These are phyloP conservation scores for Rostratula benghalensis DNA, from an alignment of 2,113 vertebrate species.

Conservation along the genomic window DNA sequence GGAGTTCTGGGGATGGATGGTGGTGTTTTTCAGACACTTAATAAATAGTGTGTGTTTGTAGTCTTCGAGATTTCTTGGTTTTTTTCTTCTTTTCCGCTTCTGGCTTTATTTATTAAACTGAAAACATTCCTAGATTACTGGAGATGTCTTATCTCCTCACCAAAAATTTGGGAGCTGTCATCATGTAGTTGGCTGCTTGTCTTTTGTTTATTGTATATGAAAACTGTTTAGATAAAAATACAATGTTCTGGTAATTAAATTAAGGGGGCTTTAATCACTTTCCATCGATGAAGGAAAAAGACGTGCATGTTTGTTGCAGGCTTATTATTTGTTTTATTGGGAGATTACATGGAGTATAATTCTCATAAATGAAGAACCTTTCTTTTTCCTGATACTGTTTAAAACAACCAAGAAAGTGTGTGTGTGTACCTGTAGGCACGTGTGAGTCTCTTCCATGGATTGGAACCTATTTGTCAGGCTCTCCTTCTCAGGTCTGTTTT, in stretches of 20 bases:
- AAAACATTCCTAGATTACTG: neutral
- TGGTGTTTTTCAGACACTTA: neutral
- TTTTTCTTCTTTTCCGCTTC: neutral
- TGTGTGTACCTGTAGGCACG: neutral
- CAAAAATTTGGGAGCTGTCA: neutral
- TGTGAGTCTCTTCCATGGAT: neutral
- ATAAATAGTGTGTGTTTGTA: neutral
- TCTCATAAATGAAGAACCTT: constrained; percentile 29
- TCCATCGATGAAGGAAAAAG: neutral
- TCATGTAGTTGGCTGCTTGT: neutral
- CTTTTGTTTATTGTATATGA: neutral
- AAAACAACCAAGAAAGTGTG: neutral
- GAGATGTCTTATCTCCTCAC: neutral
- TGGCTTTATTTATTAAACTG: neutral
- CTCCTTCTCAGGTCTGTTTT: neutral
- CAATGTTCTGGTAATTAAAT: neutral
- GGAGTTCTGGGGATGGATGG: neutral
- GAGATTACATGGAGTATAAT: neutral
- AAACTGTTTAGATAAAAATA: neutral
- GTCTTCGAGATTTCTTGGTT: neutral
- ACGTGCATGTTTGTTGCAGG: neutral
- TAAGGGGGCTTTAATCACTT: constrained; percentile 14
- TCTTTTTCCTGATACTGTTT: neutral
- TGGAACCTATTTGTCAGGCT: neutral
- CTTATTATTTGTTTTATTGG: neutral